Conservation (phyloP, 1,140 invertebrate genomes). For the Adoxophyes honmai region DNA sequence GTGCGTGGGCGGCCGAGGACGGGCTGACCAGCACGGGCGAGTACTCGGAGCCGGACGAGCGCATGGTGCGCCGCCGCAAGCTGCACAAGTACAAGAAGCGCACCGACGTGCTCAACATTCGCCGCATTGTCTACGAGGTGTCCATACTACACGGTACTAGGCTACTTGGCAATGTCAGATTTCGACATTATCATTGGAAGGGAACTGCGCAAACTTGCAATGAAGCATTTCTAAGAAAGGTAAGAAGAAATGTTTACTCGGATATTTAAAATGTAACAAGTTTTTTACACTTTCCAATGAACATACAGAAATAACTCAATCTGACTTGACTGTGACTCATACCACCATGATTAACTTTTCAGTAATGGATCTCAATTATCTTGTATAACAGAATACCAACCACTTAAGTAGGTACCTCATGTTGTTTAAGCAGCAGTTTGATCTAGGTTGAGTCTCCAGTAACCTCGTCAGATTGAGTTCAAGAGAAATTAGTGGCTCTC, state of each 20-base stretch:
- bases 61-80: constrained; percentile 80
- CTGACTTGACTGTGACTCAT: no score
- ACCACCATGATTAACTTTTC: no score
- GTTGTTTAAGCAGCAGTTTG: neutral
- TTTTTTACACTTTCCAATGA: no score
- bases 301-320: no score
- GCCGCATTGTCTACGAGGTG: constrained; percentile 81
- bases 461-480: neutral
- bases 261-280: no score
- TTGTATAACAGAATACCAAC: no score
- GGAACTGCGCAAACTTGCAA: constrained; percentile 85
- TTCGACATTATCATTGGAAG: constrained; percentile 85
- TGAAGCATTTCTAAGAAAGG: constrained; percentile 86
- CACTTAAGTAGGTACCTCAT: neutral
- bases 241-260: constrained; percentile 50
- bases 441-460: neutral
- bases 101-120: constrained; percentile 80
- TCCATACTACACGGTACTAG: constrained; percentile 80
- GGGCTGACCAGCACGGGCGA: constrained; percentile 82
- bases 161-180: constrained; percentile 80
- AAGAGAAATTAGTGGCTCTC: constrained; percentile 12
- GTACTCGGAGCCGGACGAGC: constrained; percentile 80
- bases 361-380: no score
- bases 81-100: constrained; percentile 81
- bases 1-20: constrained; percentile 83